These are phyloP conservation scores for Laodelphax striatellus DNA, from an alignment of 1,140 invertebrate genomes.

Conservation along the genomic window DNA sequence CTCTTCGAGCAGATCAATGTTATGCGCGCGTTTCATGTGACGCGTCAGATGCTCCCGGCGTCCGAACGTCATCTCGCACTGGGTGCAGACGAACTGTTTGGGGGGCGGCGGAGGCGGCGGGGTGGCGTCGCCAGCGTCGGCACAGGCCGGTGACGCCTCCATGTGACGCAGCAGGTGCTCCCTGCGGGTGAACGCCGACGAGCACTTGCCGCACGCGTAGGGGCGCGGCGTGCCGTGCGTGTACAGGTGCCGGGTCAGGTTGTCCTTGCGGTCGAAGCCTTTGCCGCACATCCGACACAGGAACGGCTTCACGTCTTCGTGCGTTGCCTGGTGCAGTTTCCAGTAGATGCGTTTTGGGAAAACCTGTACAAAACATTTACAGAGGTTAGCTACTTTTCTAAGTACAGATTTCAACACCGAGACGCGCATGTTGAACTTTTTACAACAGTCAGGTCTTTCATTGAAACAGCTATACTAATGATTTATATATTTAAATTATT, in stretches of 20 bases:
- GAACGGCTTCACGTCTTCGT: conserved; percentile 33
- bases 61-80: conserved; percentile 92
- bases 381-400: no score
- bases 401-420: no score
- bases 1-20: conserved; percentile 17
- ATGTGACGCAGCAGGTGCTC: conserved; percentile 61
- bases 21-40: conserved; percentile 44
- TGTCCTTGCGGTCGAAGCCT: conserved; percentile 55
- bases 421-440: no score
- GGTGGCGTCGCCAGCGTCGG: conserved; percentile 76
- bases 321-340: conserved; percentile 26
- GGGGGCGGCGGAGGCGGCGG: conserved; percentile 71
- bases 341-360: conserved; percentile 26
- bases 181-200: conserved; percentile 48
- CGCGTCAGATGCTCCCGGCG: conserved; percentile 82
- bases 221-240: conserved; percentile 48
- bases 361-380: no score
- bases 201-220: conserved; percentile 45
- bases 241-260: conserved; percentile 50
- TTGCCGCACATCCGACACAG: conserved; percentile 52
- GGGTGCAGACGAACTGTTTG: conserved; percentile 72
- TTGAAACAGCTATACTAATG: no score
- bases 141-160: conserved; percentile 59
- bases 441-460: no score
- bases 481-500: no score